Evolutionary conservation across 2,113 vertebrate species (phyloP).

Genomic region (Theristicus caerulescens): DNA sequence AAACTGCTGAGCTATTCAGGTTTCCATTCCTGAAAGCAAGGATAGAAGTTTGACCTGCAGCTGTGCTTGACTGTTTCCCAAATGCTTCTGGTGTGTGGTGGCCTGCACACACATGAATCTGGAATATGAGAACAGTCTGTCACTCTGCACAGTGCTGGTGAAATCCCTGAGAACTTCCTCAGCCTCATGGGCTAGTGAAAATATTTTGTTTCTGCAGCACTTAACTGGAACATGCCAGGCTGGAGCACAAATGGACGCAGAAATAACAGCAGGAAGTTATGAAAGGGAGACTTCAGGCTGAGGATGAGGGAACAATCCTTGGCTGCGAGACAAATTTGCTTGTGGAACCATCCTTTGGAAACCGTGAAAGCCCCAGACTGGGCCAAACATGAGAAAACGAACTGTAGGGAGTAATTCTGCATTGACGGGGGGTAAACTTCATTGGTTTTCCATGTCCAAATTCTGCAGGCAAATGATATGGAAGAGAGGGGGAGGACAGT

Average conservation of each 20-base stretch:
- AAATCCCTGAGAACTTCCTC: background rate
- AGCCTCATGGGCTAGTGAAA: background rate
- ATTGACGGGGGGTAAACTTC: background rate
- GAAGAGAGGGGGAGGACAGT: background rate
- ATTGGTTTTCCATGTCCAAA: background rate
- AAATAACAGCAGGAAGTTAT: constrained; percentile 7
- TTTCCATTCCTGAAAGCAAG: constrained; percentile 26
- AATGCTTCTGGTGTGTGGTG: background rate
- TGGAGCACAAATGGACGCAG: background rate
- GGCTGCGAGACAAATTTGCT: background rate
- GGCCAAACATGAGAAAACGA: constrained; percentile 1
- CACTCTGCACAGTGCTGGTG: background rate
- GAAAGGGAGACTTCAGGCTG: background rate
- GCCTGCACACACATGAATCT: background rate
- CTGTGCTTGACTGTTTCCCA: background rate
- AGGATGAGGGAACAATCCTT: constrained; percentile 1
- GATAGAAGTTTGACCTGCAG: background rate
- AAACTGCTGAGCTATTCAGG: background rate
- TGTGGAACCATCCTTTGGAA: background rate
- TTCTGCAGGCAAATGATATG: background rate
- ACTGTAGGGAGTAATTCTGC: background rate
- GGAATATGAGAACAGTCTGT: background rate
- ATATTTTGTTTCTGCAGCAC: background rate
- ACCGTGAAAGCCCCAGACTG: background rate
- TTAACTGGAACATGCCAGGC: background rate